A percentile compares a stretch with the other conserved stretches of the same genome.
phyloP scores from a whole-genome alignment of 2,113 vertebrate species.

The Nettapus auritus region DNA sequence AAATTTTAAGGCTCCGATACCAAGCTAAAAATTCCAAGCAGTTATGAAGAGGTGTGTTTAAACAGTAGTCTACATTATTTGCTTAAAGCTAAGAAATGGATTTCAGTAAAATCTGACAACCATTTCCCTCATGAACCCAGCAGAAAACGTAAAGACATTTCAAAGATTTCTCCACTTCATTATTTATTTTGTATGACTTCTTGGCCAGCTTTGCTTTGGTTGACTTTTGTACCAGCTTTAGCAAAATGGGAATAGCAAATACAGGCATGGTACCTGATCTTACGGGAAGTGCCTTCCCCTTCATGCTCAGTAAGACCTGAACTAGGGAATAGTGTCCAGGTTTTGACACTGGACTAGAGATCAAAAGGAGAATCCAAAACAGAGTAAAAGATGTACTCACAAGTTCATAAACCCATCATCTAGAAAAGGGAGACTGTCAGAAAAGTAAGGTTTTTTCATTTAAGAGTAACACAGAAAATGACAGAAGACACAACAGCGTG shows the following conservation, averaged over 20 bases:
- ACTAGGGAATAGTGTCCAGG: background rate
- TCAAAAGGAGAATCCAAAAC: background rate
- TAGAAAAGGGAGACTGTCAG: background rate
- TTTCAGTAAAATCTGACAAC: slow-evolving; percentile 56
- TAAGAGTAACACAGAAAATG: background rate
- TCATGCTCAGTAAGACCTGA: background rate
- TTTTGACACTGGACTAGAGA: background rate
- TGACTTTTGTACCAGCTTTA: slow-evolving; percentile 17
- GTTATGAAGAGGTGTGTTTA: slow-evolving; percentile 59
- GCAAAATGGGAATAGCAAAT: slow-evolving; percentile 21
- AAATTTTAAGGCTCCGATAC: slow-evolving; percentile 68
- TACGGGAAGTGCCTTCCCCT: background rate
- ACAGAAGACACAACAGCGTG: background rate
- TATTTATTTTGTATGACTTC: slow-evolving; percentile 47
- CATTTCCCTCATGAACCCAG: slow-evolving; percentile 14
- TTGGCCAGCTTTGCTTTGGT: background rate
- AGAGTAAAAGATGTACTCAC: background rate
- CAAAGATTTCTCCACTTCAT: slow-evolving; percentile 27
- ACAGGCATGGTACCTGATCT: background rate
- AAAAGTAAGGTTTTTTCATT: background rate
- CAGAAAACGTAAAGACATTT: slow-evolving; percentile 36
- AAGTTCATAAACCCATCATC: background rate
- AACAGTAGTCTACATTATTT: slow-evolving; percentile 63
- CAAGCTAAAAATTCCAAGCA: slow-evolving; percentile 60
- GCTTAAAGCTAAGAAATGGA: slow-evolving; percentile 62